Evolutionary conservation across 2,888 invertebrate genomes (phyloP).

Genomic region (Caenorhabditis sulstoni): DNA sequence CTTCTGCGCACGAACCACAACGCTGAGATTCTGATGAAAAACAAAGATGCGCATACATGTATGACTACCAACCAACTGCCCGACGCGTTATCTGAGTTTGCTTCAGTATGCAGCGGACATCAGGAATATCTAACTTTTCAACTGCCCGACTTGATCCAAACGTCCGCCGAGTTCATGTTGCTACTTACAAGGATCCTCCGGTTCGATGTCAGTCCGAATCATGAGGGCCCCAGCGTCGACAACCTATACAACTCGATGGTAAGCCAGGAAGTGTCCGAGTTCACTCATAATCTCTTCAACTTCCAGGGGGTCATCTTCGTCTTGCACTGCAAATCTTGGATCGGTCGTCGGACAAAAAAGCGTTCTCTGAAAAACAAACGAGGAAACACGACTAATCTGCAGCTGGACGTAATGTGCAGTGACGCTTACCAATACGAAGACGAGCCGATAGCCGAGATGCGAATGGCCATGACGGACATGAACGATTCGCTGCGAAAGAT

Average conservation of each 20-base stretch:
- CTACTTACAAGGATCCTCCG: conserved; percentile 33
- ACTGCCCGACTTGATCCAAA: conserved; percentile 27
- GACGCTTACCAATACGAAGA: conserved; percentile 27
- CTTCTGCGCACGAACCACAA: conserved; percentile 29
- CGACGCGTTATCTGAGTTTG: conserved; percentile 11
- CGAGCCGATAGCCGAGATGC: conserved; percentile 24
- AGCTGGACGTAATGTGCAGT: conserved; percentile 35
- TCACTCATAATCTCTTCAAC: too few species aligned
- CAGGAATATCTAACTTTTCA: conserved; percentile 22
- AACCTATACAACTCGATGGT: conserved; percentile 32
- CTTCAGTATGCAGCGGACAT: not conserved
- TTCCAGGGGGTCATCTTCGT: conserved; percentile 45
- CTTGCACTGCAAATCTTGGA: conserved; percentile 32
- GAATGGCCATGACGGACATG: conserved; percentile 28
- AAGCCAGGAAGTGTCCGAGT: not conserved
- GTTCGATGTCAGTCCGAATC: conserved; percentile 34
- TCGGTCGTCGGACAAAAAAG: conserved; percentile 46
- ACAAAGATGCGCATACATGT: conserved; percentile 9
- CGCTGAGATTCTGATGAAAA: conserved; percentile 16
- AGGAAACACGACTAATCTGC: conserved; percentile 9
- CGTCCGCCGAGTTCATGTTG: conserved; percentile 24
- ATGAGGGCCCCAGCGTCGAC: conserved; percentile 32
- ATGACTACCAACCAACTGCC: conserved; percentile 2
- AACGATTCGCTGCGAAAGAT: not conserved
- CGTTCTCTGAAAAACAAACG: conserved; percentile 13